These are phyloP conservation scores for Hypothenemus hampei DNA, from an alignment of 1,140 invertebrate species.

Conservation along the genomic window DNA sequence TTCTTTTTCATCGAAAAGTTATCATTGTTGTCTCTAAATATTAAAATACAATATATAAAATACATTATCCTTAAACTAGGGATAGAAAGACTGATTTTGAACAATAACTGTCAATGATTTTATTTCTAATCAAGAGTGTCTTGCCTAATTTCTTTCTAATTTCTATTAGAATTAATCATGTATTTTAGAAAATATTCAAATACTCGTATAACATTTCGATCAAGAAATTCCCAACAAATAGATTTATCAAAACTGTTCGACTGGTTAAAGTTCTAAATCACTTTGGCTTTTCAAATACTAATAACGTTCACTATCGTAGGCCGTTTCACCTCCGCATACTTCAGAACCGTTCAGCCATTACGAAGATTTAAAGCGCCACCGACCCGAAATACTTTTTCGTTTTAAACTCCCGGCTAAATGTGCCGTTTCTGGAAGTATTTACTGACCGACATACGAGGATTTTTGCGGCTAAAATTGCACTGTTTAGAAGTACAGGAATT, in stretches of 20 bases:
- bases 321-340: not conserved
- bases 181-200: not conserved
- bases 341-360: not conserved
- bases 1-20: too few species aligned
- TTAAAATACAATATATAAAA: too few species aligned
- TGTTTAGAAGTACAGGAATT: too few species aligned
- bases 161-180: not conserved
- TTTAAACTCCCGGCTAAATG: too few species aligned
- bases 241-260: not conserved
- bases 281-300: not conserved
- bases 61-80: too few species aligned
- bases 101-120: not conserved
- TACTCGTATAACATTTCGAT: not conserved
- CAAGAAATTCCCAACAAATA: not conserved
- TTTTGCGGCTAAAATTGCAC: too few species aligned
- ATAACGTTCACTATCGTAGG: not conserved
- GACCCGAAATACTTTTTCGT: not conserved
- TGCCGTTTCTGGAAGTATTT: too few species aligned
- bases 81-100: too few species aligned
- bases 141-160: not conserved
- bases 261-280: not conserved
- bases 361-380: not conserved
- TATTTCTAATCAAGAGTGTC: not conserved
- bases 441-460: too few species aligned
- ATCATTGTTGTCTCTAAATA: too few species aligned